Evolutionary conservation across 2,888 invertebrate species (phyloP).

Genomic region (Saturnia pavonia): DNA sequence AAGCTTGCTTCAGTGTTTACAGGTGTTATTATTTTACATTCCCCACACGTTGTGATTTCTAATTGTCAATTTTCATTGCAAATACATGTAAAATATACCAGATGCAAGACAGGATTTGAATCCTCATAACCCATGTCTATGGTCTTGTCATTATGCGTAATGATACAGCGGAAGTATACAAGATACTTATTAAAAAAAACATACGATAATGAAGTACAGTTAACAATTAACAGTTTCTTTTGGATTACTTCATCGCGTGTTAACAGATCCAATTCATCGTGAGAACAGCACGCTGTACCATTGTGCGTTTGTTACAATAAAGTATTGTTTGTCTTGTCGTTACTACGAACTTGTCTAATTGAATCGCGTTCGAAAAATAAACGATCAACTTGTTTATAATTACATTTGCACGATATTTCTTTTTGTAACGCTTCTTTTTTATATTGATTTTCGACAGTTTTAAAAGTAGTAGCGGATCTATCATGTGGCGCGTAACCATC

Average conservation of each 20-base stretch:
- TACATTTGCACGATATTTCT: neutral
- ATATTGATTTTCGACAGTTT: neutral
- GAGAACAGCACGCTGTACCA: neutral
- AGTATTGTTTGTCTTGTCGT: neutral
- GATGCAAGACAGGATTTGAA: neutral
- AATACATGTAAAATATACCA: neutral
- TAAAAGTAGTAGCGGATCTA: neutral
- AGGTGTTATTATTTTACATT: too few species aligned
- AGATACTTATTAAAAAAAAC: neutral
- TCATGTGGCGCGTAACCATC: neutral
- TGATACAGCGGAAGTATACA: neutral
- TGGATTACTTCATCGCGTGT: conserved; percentile 13
- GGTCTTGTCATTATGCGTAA: neutral
- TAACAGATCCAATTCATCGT: conserved; percentile 9
- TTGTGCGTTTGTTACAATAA: conserved; percentile 8
- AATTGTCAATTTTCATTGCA: neutral
- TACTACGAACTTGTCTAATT: neutral
- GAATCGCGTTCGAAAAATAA: conserved; percentile 9
- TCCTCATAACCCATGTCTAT: neutral
- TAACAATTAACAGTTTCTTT: conserved; percentile 14
- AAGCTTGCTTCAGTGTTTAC: too few species aligned
- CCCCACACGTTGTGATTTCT: too few species aligned
- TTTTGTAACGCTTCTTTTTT: neutral
- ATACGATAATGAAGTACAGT: conserved; percentile 2
- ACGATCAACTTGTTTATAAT: conserved; percentile 9